Evolutionary conservation across 2,113 vertebrate genomes (phyloP).

Genomic region (Phrynosoma platyrhinos): DNA sequence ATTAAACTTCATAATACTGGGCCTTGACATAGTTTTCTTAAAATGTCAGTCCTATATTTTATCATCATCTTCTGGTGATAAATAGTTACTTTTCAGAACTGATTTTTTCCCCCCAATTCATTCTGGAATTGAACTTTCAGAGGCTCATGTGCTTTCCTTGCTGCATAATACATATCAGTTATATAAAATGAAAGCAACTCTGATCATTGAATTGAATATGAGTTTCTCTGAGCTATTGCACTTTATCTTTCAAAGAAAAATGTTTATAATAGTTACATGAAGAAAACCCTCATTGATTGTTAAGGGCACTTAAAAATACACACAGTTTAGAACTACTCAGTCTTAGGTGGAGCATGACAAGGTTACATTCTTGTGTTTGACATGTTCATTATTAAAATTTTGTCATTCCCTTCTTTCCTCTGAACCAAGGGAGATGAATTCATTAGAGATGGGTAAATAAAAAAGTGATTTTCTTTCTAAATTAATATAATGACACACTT

Average conservation of each 20-base stretch:
- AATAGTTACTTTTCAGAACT: slow-evolving; percentile 47
- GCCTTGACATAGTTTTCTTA: slow-evolving; percentile 39
- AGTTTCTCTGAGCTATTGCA: slow-evolving; percentile 48
- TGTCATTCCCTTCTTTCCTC: slow-evolving; percentile 56
- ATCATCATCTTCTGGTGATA: slow-evolving; percentile 50
- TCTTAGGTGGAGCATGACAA: slow-evolving; percentile 55
- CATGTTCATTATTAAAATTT: slow-evolving; percentile 70
- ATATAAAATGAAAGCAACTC: slow-evolving; percentile 15
- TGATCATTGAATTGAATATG: slow-evolving; percentile 54
- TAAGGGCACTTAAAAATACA: slow-evolving; percentile 50
- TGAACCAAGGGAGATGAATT: slow-evolving; percentile 68
- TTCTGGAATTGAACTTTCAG: slow-evolving; percentile 48
- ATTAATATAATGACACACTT: slow-evolving; percentile 76
- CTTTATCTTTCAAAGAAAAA: slow-evolving; percentile 51
- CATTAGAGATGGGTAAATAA: slow-evolving; percentile 77
- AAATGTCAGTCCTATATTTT: slow-evolving; percentile 41
- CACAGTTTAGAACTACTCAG: slow-evolving; percentile 56
- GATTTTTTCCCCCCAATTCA: slow-evolving; percentile 52
- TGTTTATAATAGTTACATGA: slow-evolving; percentile 18
- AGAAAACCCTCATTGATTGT: slow-evolving; percentile 31
- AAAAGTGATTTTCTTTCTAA: slow-evolving; percentile 72
- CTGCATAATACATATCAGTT: slow-evolving; percentile 29
- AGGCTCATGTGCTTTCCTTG: slow-evolving; percentile 15
- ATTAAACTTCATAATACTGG: slow-evolving; percentile 34
- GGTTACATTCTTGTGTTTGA: slow-evolving; percentile 68